These are phyloP conservation scores for Sinocyclocheilus maitianheensis DNA, from an alignment of 2,113 vertebrate genomes.

Conservation along the genomic window DNA sequence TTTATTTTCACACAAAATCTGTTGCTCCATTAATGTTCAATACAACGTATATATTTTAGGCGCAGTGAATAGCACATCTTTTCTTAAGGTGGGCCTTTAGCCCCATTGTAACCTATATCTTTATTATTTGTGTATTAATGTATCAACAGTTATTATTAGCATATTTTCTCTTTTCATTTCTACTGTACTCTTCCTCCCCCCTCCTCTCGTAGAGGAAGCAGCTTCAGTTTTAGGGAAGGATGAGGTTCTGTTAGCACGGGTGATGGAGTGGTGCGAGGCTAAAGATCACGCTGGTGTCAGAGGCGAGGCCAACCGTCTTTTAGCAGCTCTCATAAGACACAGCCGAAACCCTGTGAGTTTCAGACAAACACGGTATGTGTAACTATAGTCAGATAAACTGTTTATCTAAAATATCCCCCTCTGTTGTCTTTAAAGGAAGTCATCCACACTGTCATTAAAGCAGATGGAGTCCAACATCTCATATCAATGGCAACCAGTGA, in stretches of 20 bases:
- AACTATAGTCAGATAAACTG: too few species aligned
- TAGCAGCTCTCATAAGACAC: constrained; percentile 83
- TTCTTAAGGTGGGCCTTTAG: too few species aligned
- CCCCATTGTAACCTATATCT: background rate
- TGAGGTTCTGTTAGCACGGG: constrained; percentile 72
- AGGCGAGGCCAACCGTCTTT: constrained; percentile 82
- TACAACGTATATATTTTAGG: too few species aligned
- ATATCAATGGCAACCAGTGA: constrained; percentile 86
- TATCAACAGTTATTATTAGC: background rate
- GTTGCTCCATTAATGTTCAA: too few species aligned
- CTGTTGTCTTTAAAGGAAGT: constrained; percentile 77
- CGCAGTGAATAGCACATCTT: too few species aligned
- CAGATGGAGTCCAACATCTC: constrained; percentile 82
- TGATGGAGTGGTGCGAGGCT: constrained; percentile 83
- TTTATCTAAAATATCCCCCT: constrained; percentile 12
- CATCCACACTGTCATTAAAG: constrained; percentile 79
- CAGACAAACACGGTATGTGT: background rate
- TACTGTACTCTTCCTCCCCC: background rate
- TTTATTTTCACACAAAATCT: too few species aligned
- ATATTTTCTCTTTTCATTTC: constrained; percentile 31
- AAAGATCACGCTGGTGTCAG: constrained; percentile 76
- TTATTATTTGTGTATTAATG: background rate
- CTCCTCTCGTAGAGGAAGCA: constrained; percentile 75
- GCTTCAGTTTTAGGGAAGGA: constrained; percentile 82
- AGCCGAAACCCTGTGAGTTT: constrained; percentile 78